Base-by-base conservation (phyloP, 2,888 invertebrate genomes). In the Clostera curtula region DNA sequence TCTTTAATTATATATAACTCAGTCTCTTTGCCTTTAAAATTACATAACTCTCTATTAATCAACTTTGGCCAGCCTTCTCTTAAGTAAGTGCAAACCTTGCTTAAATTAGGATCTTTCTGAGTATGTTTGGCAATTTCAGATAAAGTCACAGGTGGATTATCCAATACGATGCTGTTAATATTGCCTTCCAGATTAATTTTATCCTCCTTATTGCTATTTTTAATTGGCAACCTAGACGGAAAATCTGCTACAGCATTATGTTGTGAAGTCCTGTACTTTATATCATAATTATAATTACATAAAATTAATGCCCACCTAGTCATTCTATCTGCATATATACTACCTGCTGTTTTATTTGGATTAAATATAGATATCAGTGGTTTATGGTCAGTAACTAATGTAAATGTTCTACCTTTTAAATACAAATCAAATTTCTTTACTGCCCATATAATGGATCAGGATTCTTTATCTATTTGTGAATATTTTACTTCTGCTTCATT, bases 101-200 rank as follows among this genome's bases (percentile, higher is more conserved):
- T n/a, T 2, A 34, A 5, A n/a, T 27, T 10, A 2, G 5, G 4
- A 11, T 34, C 22, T 5, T 10, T 10, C 4, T 27, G 13, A 1
- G 24, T 24, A n/a, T 32, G 22, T 7, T 3, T 14, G 2, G 21
- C 17, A 8, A 32, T 25, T 4, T 32, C 21, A 3, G 18, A 18
- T 6, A n/a, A 25, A 8, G 7, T 19, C 4, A 24, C 18, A 2
- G 24, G 24, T 3, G 12, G 12, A 17, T 3, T 3, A 5, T 25
- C 32, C 9, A 22, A 13, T 1, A 28, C 3, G 6, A 21, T 13
- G 16, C 28, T 17, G 4, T 28, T 5, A 8, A 25, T 28, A 10
- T 7, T 11, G 2, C 11, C 20, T 11, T 20, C 20, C 11, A 5
- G 3, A 7, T 6, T 6, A 6, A 7, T 20, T 5, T 5, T 11